Conservation (phyloP, 2,113 vertebrate genomes). For the Heterocephalus glaber region DNA sequence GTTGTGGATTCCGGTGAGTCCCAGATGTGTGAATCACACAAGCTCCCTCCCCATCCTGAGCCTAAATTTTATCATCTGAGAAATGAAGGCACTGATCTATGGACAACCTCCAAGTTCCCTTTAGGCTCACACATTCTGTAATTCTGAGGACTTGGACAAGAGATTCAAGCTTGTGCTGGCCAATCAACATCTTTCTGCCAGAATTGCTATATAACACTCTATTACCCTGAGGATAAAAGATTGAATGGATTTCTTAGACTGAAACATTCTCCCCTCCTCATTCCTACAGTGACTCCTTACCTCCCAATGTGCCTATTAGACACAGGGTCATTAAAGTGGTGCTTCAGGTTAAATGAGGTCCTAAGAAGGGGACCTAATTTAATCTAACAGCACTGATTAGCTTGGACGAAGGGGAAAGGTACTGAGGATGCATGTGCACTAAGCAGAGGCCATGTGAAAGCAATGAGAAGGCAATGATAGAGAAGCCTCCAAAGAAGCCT, state of each 20-base stretch:
- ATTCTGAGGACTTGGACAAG: background rate
- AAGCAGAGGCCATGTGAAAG: background rate
- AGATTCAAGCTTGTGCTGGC: background rate
- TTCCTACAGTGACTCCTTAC: background rate
- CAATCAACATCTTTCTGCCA: background rate
- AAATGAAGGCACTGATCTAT: background rate
- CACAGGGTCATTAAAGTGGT: background rate
- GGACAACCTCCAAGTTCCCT: background rate
- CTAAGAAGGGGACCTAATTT: background rate
- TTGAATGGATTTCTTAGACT: background rate
- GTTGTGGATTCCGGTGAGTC: background rate
- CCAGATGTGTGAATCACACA: background rate
- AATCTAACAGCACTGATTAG: too few relatives aligned
- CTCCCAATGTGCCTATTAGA: background rate
- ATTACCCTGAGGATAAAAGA: background rate
- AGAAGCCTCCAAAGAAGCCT: too few relatives aligned
- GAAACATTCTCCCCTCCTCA: background rate
- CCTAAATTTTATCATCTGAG: background rate
- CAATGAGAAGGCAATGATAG: background rate
- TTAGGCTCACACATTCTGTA: background rate
- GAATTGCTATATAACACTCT: background rate
- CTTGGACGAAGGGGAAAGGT: background rate
- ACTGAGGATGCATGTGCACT: too few relatives aligned
- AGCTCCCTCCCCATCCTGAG: background rate
- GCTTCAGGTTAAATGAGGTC: background rate